These are phyloP conservation scores for Prosopocoilus inquinatus DNA, from an alignment of 2,888 invertebrate species.

Conservation along the genomic window DNA sequence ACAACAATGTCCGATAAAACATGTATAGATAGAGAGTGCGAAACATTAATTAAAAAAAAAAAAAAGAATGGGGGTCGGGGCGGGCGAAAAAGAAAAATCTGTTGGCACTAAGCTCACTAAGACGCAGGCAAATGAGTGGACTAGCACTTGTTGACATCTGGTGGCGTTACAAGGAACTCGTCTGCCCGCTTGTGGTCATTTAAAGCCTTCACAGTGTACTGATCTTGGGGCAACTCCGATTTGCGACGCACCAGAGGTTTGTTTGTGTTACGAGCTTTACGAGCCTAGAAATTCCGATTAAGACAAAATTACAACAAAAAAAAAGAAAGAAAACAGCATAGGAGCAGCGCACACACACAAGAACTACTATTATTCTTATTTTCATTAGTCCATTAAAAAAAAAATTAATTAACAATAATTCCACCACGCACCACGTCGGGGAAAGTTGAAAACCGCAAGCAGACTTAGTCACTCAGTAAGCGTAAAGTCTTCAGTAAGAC, in stretches of 20 bases:
- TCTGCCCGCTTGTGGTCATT: conserved; percentile 91
- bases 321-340: background rate
- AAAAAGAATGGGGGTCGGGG: conserved; percentile 1
- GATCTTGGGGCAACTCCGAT: conserved; percentile 93
- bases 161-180: conserved; percentile 82
- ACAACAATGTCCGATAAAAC: conserved; percentile 7
- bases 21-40: background rate
- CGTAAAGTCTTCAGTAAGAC: too few relatives aligned
- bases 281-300: conserved; percentile 49
- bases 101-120: conserved; percentile 47
- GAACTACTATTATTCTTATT: background rate
- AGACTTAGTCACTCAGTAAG: too few relatives aligned
- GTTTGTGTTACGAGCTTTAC: conserved; percentile 70
- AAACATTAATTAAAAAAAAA: conserved; percentile 4
- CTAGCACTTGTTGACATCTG: conserved; percentile 87
- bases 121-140: conserved; percentile 43
- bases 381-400: background rate
- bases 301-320: background rate
- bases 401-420: background rate
- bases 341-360: background rate
- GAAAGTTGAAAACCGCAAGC: too few relatives aligned
- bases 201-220: conserved; percentile 85
- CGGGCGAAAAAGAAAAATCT: conserved; percentile 9
- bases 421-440: too few relatives aligned
- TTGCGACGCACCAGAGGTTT: conserved; percentile 91